A percentile compares a stretch with the other conserved stretches of the same genome.
These are phyloP conservation scores for Galleria mellonella DNA, from an alignment of 1,140 invertebrate genomes.

Conservation along the genomic window DNA sequence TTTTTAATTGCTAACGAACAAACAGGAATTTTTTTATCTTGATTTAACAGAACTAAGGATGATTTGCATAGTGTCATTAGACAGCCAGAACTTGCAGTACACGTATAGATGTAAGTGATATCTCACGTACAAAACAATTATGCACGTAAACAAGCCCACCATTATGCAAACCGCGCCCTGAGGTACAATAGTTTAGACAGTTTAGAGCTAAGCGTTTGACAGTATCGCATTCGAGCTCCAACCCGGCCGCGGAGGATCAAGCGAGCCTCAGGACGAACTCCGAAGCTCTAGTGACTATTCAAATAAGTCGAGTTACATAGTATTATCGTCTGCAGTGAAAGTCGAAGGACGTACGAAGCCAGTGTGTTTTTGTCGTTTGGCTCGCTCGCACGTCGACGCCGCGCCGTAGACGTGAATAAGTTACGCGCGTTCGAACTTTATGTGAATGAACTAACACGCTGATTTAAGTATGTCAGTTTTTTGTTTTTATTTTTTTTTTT, in stretches of 20 bases:
- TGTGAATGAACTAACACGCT: slow-evolving; percentile 29
- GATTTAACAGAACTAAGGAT: no score
- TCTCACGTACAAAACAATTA: no score
- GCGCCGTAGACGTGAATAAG: not conserved
- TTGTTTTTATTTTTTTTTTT: slow-evolving; percentile 30
- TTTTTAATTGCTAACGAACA: no score
- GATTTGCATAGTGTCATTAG: no score
- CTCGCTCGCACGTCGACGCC: slow-evolving; percentile 21
- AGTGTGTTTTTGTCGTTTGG: slow-evolving; percentile 29
- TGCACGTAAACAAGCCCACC: not conserved
- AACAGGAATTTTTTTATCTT: no score
- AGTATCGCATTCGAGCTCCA: not conserved
- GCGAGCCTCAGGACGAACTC: not conserved
- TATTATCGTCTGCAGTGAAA: slow-evolving; percentile 46
- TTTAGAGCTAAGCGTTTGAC: no score
- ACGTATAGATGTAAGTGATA: no score
- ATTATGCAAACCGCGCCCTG: slow-evolving; percentile 28
- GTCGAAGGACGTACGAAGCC: slow-evolving; percentile 40
- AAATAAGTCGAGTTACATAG: slow-evolving; percentile 1
- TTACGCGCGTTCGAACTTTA: slow-evolving; percentile 12
- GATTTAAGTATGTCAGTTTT: slow-evolving; percentile 55
- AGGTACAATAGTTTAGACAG: not conserved
- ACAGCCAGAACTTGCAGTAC: no score
- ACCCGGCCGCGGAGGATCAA: not conserved
- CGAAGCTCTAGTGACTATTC: not conserved